These are phyloP conservation scores for Anticlea derivata DNA, from an alignment of 2,888 invertebrate species.

Conservation along the genomic window DNA sequence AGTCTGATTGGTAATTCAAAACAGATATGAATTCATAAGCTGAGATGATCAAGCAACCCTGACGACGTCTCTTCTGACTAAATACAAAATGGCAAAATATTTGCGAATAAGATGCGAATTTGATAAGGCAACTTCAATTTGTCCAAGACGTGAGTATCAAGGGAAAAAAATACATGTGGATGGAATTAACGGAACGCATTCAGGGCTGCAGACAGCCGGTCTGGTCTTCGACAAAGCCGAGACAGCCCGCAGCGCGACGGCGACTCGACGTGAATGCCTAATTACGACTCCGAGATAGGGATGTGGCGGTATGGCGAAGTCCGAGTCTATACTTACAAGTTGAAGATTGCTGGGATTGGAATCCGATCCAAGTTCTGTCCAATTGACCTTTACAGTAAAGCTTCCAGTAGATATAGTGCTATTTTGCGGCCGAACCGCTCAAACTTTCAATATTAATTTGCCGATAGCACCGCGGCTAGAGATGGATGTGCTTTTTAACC, in stretches of 20 bases:
- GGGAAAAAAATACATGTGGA: conserved; percentile 45
- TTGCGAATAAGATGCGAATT: conserved; percentile 23
- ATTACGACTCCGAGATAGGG: conserved; percentile 60
- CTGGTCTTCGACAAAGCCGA: conserved; percentile 68
- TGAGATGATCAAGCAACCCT: conserved; percentile 6
- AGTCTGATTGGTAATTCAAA: conserved; percentile 8
- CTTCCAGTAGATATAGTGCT: too few species aligned
- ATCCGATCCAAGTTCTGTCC: not conserved
- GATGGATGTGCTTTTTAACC: not conserved
- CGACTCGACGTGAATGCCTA: conserved; percentile 80
- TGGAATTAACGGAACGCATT: conserved; percentile 54
- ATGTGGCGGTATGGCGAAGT: conserved; percentile 10
- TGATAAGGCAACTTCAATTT: conserved; percentile 33
- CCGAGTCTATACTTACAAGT: not conserved
- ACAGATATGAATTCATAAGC: conserved; percentile 6
- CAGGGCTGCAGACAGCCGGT: conserved; percentile 66
- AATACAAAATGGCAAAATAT: conserved; percentile 17
- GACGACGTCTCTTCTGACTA: conserved; percentile 16
- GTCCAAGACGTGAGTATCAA: conserved; percentile 27
- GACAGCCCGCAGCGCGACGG: conserved; percentile 71
- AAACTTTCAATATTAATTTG: not conserved
- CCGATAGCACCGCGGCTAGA: not conserved
- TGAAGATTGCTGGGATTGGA: not conserved
- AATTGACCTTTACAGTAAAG: conserved; percentile 1
- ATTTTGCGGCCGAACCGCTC: not conserved